Base-by-base conservation (phyloP, 2,113 vertebrate genomes). In the Maylandia zebra region DNA sequence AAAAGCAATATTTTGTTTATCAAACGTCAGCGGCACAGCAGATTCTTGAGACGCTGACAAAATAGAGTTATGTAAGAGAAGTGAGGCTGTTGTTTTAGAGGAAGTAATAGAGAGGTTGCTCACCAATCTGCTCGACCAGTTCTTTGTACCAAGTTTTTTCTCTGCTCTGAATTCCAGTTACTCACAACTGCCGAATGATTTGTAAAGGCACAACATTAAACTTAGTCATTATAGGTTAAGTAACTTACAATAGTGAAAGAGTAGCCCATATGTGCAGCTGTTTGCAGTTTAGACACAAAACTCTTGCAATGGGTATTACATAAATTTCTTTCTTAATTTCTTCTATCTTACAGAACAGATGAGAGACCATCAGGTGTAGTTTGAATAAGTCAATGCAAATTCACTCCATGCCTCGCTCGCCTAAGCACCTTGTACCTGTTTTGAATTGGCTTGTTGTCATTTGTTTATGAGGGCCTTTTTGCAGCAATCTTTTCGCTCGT, bases 321-420 rank as follows among this genome's bases (percentile, higher is more conserved):
- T 27, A 81, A 7, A n/a, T 32, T n/a, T 55, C 61, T 66, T 66
- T 66, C 34, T 38, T 8, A 66, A 38, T 38, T n/a, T 66, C 34
- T 22, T 66, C 79, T 57, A 24, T 88, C 30, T 38, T 11, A 7
- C 36, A 61, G 81, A 45, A 81, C 12, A 45, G 13, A 6, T 41
- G 30, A 36, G 16, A 59, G 45, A n/a, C 22, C 32, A 41, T 11
- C 5, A 1, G 53, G 59, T 82, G 74, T 53, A 6, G 32, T 82
- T 88, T 79, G 83, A 89, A 83, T 78, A 69, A 22, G 13, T 56
- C 5, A 7, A 88, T 84, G 59, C 84, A 92, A 88, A 90, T 83
- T 38, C 43, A 12, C 16, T 74, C 34, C n/a, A 7, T 48, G 10
- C 11, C 45, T 69, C 14, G 8, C 16, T 83, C 13, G 8, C 4